Evolutionary conservation across 2,888 invertebrate species (phyloP).

Genomic region (Helobdella robusta): DNA sequence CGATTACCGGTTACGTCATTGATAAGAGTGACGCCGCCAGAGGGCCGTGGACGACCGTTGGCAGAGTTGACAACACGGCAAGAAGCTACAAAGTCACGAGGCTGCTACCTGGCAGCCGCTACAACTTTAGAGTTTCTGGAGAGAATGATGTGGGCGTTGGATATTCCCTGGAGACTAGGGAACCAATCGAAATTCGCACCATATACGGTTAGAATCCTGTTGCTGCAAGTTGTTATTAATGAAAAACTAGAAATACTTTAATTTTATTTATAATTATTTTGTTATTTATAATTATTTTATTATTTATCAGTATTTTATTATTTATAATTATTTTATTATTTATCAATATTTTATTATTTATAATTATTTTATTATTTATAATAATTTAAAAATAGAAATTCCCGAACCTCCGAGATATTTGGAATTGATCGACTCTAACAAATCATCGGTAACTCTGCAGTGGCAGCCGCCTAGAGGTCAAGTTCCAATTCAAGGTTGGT

Average conservation of each 20-base stretch:
- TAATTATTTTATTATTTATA: background rate
- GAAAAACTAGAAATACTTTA: no score
- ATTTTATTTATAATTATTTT: no score
- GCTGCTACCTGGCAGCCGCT: constrained; percentile 47
- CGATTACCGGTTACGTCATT: constrained; percentile 44
- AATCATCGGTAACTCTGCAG: constrained; percentile 40
- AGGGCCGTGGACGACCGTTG: constrained; percentile 42
- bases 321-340: background rate
- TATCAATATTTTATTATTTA: background rate
- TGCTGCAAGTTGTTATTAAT: background rate
- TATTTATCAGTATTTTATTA: background rate
- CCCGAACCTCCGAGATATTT: constrained; percentile 41
- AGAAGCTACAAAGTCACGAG: constrained; percentile 39
- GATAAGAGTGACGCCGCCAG: constrained; percentile 38
- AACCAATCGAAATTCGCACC: constrained; percentile 35
- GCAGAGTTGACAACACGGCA: constrained; percentile 35
- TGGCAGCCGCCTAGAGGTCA: constrained; percentile 39
- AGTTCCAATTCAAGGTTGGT: constrained; percentile 27
- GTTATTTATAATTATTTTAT: background rate
- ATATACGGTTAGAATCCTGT: constrained; percentile 60
- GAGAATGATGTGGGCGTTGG: constrained; percentile 64
- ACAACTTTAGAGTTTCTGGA: constrained; percentile 48
- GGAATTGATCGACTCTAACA: constrained; percentile 39
- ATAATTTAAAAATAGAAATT: no score
- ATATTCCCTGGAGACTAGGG: constrained; percentile 54